Percentiles rank a stretch among this genome's conserved stretches.
phyloP scores from a whole-genome alignment of 2,888 invertebrate species.

The Scaptomyza polygonia region DNA sequence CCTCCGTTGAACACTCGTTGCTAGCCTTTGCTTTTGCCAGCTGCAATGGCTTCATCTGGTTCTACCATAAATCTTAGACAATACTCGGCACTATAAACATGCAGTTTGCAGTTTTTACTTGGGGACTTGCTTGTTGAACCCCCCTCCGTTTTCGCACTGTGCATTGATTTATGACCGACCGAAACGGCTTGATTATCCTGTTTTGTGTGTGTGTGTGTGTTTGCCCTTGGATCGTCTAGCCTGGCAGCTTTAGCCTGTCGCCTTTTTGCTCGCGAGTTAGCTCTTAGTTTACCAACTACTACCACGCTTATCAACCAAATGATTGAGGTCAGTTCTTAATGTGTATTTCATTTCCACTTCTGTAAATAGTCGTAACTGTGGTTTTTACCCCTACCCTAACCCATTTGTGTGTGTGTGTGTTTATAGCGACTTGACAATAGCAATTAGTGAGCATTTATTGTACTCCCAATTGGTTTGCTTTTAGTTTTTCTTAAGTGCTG shows the following conservation, averaged over 20 bases:
- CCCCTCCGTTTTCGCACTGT: conserved; percentile 20
- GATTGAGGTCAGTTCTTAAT: conserved; percentile 70
- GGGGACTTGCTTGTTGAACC: too few species aligned
- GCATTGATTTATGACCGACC: conserved; percentile 67
- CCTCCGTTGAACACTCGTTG: too few species aligned
- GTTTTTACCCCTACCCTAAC: conserved; percentile 50
- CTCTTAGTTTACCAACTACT: conserved; percentile 33
- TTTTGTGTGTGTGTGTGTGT: conserved; percentile 15
- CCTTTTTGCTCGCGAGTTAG: conserved; percentile 23
- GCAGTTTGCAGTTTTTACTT: conserved; percentile 38
- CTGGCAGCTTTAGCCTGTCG: conserved; percentile 47
- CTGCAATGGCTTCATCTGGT: conserved; percentile 59
- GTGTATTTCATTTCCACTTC: conserved; percentile 9
- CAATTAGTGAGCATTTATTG: conserved; percentile 55
- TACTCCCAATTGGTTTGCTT: conserved; percentile 37
- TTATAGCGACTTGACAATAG: conserved; percentile 56
- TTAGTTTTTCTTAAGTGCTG: conserved; percentile 4
- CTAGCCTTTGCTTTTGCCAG: conserved; percentile 21
- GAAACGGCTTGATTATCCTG: conserved; percentile 55
- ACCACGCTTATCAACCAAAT: conserved; percentile 69
- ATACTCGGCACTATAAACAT: conserved; percentile 57
- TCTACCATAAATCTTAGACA: conserved; percentile 65
- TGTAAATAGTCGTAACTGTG: conserved; percentile 57
- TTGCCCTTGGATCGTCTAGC: conserved; percentile 19
- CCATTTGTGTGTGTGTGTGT: not conserved